These are phyloP conservation scores for Spodoptera litura DNA, from an alignment of 1,140 invertebrate species.

Conservation along the genomic window DNA sequence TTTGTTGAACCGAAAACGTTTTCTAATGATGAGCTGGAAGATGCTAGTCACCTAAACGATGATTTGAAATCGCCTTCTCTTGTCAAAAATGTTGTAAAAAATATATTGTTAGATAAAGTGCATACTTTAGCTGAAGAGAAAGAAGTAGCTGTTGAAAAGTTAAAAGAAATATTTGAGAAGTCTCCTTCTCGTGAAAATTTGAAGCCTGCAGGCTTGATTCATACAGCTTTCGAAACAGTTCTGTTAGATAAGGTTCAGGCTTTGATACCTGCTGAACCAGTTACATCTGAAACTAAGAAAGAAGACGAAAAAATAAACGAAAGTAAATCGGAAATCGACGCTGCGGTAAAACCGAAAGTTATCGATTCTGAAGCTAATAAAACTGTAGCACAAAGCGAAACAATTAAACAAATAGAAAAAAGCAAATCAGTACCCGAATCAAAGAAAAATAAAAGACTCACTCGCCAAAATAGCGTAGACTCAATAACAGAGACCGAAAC, in stretches of 20 bases:
- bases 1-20: constrained; percentile 37
- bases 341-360: neutral
- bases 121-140: constrained; percentile 16
- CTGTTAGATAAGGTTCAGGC: constrained; percentile 49
- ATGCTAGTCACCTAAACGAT: constrained; percentile 6
- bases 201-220: constrained; percentile 36
- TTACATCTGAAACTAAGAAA: constrained; percentile 10
- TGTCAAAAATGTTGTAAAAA: constrained; percentile 68
- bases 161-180: constrained; percentile 22
- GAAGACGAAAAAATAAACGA: neutral
- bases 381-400: neutral
- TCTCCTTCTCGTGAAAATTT: constrained; percentile 8
- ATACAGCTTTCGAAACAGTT: constrained; percentile 44
- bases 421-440: constrained; percentile 11
- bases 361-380: neutral
- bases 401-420: constrained; percentile 5
- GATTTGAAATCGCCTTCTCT: constrained; percentile 51
- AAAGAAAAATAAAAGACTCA: constrained; percentile 64
- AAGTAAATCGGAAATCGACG: constrained; percentile 7
- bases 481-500: constrained; percentile 62
- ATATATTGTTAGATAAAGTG: constrained; percentile 53
- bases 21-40: constrained; percentile 14
- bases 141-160: constrained; percentile 10
- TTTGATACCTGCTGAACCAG: constrained; percentile 24
- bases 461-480: constrained; percentile 74